phyloP scores from a whole-genome alignment of 2,113 vertebrate species.

The Arothron firmamentum region DNA sequence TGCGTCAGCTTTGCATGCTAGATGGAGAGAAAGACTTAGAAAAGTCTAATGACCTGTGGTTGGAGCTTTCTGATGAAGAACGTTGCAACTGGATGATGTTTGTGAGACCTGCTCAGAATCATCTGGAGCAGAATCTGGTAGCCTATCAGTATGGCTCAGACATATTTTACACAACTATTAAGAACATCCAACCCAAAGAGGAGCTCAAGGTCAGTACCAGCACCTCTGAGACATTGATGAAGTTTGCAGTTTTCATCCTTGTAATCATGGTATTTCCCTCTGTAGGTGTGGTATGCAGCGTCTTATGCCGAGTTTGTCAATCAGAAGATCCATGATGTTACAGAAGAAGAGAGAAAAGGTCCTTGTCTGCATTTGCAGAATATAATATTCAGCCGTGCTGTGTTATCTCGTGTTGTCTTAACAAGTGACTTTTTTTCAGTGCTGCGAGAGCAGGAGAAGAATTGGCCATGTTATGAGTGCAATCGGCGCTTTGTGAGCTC shows the following conservation, averaged over 20 bases:
- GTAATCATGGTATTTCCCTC: constrained; percentile 7
- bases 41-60: constrained; percentile 85
- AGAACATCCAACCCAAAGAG: constrained; percentile 95
- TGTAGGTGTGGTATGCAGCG: constrained; percentile 97
- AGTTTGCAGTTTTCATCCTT: background rate
- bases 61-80: constrained; percentile 92
- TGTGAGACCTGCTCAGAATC: constrained; percentile 92
- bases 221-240: background rate
- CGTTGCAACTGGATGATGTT: constrained; percentile 99
- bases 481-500: constrained; percentile 95
- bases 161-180: constrained; percentile 95
- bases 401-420: background rate
- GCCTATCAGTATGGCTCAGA: constrained; percentile 96
- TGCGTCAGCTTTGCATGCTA: constrained; percentile 82
- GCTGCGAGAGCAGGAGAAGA: constrained; percentile 93
- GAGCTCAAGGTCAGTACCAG: constrained; percentile 86
- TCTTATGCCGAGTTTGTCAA: constrained; percentile 96
- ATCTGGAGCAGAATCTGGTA: constrained; percentile 96
- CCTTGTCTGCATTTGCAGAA: no score
- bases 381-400: no score
- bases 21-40: constrained; percentile 80
- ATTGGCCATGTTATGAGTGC: constrained; percentile 97
- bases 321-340: constrained; percentile 93
- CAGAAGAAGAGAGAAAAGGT: constrained; percentile 97
- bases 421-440: constrained; percentile 40